Evolutionary conservation across 2,797 vertebrate genomes (phyloP).

Genomic region (Coendou prehensilis): DNA sequence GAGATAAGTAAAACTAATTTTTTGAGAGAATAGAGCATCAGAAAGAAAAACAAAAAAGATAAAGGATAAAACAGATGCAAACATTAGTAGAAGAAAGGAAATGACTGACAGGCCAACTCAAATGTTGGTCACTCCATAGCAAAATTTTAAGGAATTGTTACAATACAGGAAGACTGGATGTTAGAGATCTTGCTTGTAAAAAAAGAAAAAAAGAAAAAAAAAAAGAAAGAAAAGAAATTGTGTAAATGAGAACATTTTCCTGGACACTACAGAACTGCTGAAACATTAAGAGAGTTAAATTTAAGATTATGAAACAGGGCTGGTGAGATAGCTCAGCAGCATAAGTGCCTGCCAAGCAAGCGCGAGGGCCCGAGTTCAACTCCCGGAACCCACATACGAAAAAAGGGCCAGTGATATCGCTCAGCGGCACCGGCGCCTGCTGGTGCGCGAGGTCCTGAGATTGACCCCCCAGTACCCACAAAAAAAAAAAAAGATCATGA

Average conservation of each 20-base stretch:
- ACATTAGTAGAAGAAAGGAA: not conserved
- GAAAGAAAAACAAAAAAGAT: not conserved
- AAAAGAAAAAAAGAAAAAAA: not conserved
- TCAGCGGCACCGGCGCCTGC: too few species aligned
- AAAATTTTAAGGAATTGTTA: not conserved
- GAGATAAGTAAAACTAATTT: not conserved
- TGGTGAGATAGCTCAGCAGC: too few species aligned
- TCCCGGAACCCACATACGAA: too few species aligned
- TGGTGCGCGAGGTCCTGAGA: too few species aligned
- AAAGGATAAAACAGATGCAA: not conserved
- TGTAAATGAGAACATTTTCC: not conserved
- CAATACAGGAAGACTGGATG: not conserved
- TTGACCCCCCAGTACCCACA: too few species aligned
- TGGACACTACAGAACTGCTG: not conserved
- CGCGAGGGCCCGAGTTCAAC: too few species aligned
- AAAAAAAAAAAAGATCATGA: not conserved
- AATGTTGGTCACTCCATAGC: not conserved
- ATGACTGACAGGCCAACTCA: not conserved
- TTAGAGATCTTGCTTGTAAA: not conserved
- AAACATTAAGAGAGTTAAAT: constrained; percentile 9
- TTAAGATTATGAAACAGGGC: not conserved
- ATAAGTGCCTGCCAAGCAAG: too few species aligned
- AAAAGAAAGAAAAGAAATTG: not conserved
- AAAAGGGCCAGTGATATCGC: too few species aligned
- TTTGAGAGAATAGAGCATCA: not conserved